Conservation (phyloP, 2,797 vertebrate genomes). For the Prunella strophiata region DNA sequence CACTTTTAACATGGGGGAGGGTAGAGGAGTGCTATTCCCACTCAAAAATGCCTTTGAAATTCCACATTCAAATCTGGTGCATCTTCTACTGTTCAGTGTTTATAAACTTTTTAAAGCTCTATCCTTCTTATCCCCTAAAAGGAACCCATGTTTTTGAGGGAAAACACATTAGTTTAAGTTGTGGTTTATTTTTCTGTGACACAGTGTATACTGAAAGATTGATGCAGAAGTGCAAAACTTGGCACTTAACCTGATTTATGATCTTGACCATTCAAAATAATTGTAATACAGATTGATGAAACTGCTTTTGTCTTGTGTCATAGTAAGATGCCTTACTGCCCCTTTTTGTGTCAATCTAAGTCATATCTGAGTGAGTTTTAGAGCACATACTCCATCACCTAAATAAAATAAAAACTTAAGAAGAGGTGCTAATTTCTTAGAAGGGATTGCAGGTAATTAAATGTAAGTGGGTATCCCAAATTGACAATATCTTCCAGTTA, state of each 20-base stretch:
- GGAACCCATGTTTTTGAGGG: neutral
- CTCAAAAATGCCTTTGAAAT: neutral
- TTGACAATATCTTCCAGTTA: neutral
- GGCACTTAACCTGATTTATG: neutral
- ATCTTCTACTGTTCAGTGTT: neutral
- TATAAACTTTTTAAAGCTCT: neutral
- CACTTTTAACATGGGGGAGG: neutral
- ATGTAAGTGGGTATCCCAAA: neutral
- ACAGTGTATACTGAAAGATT: neutral
- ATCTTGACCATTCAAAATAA: neutral
- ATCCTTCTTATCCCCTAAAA: neutral
- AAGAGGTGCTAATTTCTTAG: neutral
- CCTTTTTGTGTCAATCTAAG: neutral
- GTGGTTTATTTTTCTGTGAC: neutral
- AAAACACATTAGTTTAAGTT: neutral
- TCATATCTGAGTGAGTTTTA: neutral
- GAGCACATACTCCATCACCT: neutral
- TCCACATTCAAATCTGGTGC: neutral
- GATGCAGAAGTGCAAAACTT: neutral
- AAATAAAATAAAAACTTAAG: neutral
- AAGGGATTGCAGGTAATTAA: neutral
- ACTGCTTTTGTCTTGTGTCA: neutral
- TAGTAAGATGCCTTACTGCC: neutral
- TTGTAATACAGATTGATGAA: neutral
- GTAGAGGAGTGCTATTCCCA: neutral